Evolutionary conservation across 2,888 invertebrate species (phyloP).

Genomic region (Tenthredo amoena): DNA sequence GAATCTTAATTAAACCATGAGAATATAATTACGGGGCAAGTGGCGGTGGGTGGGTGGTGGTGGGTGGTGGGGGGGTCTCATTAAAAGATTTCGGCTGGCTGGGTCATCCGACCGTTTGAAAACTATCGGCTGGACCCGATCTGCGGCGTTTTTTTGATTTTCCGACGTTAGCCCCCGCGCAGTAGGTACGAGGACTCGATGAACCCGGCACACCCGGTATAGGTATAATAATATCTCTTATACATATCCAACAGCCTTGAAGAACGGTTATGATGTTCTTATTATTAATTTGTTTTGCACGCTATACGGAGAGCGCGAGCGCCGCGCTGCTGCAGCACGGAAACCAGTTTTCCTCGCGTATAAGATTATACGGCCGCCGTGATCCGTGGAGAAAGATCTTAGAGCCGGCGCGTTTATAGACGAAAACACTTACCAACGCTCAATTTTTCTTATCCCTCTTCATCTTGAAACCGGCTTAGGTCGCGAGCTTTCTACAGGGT

Average conservation of each 20-base stretch:
- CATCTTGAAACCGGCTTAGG: conserved; percentile 60
- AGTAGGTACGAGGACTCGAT: background rate
- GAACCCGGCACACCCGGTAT: conserved; percentile 33
- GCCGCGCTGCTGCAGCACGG: conserved; percentile 58
- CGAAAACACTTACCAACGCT: conserved; percentile 57
- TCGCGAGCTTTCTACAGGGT: conserved; percentile 42
- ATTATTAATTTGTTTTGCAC: conserved; percentile 74
- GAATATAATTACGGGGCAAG: conserved; percentile 44
- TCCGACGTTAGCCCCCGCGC: background rate
- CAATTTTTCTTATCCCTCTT: conserved; percentile 60
- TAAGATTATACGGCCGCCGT: conserved; percentile 50
- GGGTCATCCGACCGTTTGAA: conserved; percentile 37
- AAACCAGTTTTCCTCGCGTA: conserved; percentile 70
- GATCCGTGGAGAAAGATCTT: conserved; percentile 52
- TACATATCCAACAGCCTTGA: conserved; percentile 49
- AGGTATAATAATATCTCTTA: background rate
- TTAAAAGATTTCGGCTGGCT: conserved; percentile 23
- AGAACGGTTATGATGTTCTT: conserved; percentile 64
- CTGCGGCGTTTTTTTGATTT: conserved; percentile 8
- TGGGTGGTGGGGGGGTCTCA: background rate
- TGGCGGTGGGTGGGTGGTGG: no score
- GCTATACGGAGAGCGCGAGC: conserved; percentile 65
- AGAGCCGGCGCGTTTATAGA: conserved; percentile 52
- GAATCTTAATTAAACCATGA: conserved; percentile 49
- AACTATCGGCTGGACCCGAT: background rate